Evolutionary conservation across 2,113 vertebrate genomes (phyloP), one percentile per base, ranked within the genome.

Genomic region (Symphodus melops): DNA sequence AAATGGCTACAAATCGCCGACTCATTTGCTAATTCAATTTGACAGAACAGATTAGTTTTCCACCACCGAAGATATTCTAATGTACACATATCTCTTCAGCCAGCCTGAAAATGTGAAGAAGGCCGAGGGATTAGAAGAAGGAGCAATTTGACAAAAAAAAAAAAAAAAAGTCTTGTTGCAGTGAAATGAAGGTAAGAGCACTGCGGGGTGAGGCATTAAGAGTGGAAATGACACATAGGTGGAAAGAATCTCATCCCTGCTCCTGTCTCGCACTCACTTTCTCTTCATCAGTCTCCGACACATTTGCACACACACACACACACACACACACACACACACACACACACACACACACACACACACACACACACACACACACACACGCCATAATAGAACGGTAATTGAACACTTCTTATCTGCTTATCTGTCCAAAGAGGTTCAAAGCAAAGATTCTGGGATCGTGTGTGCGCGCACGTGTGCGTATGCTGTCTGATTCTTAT

Each of bases 161-260:
- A 33, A 33, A 33, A 33, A 62, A 63, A 69, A 79, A 59, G 77
- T 36, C 37, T 70, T 68, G 67, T 77, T 65, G 64, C n/a, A 48
- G 44, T 56, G 37, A 41, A 79, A 79, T 78, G 65, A 68, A 65
- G 70, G 63, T 23, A 67, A 52, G 67, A 70, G 69, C 20, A 74
- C 20, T 72, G 75, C 74, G 64, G 14, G 25, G 57, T 42, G 53
- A 65, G 20, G 84, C 42, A 53, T 19, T 8, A 46, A 46, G 48
- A 16, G 75, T 83, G 89, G 79, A 86, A 88, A 79, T 85, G 84
- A 91, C 83, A 87, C 81, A 88, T 80, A 78, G 84, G 74, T 87
- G 85, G 85, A 89, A 89, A 87, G 83, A 90, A 91, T 88, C 89
- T 86, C 72, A 73, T 81, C 75, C 73, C 61, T 80, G 70, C 78